Evolutionary conservation across 2,888 invertebrate genomes (phyloP).

Genomic region (Conops quadrifasciatus): DNA sequence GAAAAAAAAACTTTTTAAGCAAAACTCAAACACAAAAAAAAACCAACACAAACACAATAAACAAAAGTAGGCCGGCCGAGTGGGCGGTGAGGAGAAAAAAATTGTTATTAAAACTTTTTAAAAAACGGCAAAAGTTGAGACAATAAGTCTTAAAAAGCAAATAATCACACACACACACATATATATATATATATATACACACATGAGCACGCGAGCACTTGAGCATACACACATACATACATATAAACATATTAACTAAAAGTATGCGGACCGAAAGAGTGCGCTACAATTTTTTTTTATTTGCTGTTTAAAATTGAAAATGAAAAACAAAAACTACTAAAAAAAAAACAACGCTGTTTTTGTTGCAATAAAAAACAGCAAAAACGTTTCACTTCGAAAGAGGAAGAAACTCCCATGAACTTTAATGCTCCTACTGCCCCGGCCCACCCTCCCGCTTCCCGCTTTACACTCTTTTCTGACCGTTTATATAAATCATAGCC

Average conservation of each 20-base stretch:
- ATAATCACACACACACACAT: too few relatives aligned
- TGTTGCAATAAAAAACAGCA: neutral
- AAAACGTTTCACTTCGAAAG: neutral
- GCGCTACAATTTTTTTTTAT: too few relatives aligned
- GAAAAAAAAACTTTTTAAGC: slow-evolving; percentile 12
- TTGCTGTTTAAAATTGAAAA: neutral
- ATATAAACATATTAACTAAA: too few relatives aligned
- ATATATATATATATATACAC: too few relatives aligned
- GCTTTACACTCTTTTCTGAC: neutral
- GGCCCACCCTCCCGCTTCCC: neutral
- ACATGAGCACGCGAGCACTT: too few relatives aligned
- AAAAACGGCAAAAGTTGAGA: too few relatives aligned
- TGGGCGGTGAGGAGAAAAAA: slow-evolving; percentile 1
- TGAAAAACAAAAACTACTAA: neutral
- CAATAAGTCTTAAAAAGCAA: too few relatives aligned
- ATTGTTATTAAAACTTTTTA: neutral
- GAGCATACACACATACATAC: too few relatives aligned
- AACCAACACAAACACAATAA: neutral
- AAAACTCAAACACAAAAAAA: slow-evolving; percentile 9
- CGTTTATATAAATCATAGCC: neutral
- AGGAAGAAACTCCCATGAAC: slow-evolving; percentile 21
- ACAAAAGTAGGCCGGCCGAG: neutral
- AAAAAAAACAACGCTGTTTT: neutral
- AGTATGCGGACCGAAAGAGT: neutral
- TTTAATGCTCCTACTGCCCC: neutral